These are phyloP conservation scores for Zonitis immaculata DNA, from an alignment of 2,888 invertebrate genomes.

Conservation along the genomic window DNA sequence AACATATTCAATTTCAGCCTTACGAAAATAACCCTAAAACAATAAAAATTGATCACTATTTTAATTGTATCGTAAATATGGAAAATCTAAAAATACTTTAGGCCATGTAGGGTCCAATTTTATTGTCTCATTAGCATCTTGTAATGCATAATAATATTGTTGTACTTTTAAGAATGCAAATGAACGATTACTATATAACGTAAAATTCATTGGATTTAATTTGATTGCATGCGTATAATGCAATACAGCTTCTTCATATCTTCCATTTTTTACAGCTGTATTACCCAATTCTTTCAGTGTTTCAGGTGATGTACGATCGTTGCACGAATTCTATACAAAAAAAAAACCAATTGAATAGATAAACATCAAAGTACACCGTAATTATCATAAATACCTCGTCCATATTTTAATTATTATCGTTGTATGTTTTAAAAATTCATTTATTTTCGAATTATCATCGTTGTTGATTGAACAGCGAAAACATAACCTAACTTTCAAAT, in stretches of 20 bases:
- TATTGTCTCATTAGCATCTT: constrained; percentile 75
- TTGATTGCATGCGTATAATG: constrained; percentile 78
- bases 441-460: background rate
- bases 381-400: constrained; percentile 7
- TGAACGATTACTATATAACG: constrained; percentile 75
- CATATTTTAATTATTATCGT: constrained; percentile 2
- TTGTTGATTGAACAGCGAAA: background rate
- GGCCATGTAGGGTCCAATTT: constrained; percentile 72
- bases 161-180: constrained; percentile 72
- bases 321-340: background rate
- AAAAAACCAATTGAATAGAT: background rate
- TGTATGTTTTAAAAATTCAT: too few relatives aligned
- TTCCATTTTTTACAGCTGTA: constrained; percentile 65
- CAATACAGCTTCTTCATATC: constrained; percentile 70
- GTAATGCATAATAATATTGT: constrained; percentile 69
- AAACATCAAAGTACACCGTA: background rate
- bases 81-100: constrained; percentile 53
- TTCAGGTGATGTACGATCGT: background rate
- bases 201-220: constrained; percentile 64
- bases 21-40: constrained; percentile 64
- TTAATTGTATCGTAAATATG: background rate
- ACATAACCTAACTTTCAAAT: background rate
- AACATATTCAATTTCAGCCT: constrained; percentile 67
- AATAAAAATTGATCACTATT: background rate
- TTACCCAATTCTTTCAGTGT: constrained; percentile 66